Evolutionary conservation across 1,140 invertebrate species (phyloP), one percentile per base, ranked within the genome.

Genomic region (Diuraphis noxia): DNA sequence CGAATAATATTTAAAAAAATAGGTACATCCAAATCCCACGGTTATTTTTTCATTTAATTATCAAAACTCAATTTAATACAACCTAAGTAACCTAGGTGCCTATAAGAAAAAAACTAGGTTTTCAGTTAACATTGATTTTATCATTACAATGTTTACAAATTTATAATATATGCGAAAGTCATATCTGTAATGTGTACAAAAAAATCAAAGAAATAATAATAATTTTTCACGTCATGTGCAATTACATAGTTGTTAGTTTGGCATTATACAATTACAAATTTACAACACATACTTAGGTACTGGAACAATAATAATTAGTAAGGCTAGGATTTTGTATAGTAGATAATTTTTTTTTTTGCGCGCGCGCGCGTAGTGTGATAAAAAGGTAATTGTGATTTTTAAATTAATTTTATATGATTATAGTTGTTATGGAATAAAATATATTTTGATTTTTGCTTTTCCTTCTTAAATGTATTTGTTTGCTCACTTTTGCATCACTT

Each of bases 81-180:
- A n/a, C n/a, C 3, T 72, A n/a, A 72, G 56, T 72, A n/a, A n/a
- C n/a, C n/a, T n/a, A 19, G 4, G 10, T 72, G 34, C 30, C n/a
- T 72, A 34, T n/a, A 6, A 72, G 4, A 17, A 72, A n/a, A n/a
- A 72, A 72, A 72, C 56, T n/a, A n/a, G n/a, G 56, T 72, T n/a
- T 72, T 72, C 56, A n/a, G 34, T 72, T n/a, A 17, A 72, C 56
- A 72, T 72, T 72, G 56, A 72, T 72, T 72, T n/a, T 72, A 72
- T 72, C 56, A 72, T 72, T n/a, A n/a, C 56, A 72, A 72, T n/a
- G 56, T 72, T 72, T n/a, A n/a, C n/a, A 72, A n/a, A 72, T n/a
- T 72, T n/a, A 72, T 72, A 72, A 72, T n/a, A 72, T 72, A 72
- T 72, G n/a, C 56, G 13, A n/a, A 72, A 72, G 34, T 30, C 56